Conservation (phyloP, 2,888 invertebrate genomes). For the Trichopria drosophilae region DNA sequence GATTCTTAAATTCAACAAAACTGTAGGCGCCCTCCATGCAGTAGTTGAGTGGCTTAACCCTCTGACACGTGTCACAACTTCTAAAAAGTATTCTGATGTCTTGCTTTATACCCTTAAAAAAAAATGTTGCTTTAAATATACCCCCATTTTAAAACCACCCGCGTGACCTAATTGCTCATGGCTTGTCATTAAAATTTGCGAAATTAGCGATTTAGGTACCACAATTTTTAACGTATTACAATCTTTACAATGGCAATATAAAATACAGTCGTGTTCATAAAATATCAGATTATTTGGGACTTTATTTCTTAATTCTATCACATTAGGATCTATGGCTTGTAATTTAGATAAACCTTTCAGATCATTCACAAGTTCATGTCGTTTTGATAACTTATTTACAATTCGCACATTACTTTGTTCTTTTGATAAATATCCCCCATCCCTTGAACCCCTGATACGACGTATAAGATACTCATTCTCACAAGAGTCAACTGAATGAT, state of each 20-base stretch:
- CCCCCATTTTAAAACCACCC: neutral
- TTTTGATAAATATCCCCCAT: too few species aligned
- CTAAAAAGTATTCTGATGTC: neutral
- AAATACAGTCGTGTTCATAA: neutral
- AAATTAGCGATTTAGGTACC: too few species aligned
- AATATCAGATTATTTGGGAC: neutral
- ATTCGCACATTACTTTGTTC: too few species aligned
- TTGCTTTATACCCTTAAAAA: neutral
- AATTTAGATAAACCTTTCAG: too few species aligned
- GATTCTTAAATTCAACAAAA: too few species aligned
- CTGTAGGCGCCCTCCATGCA: neutral
- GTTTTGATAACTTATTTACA: too few species aligned
- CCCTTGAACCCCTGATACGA: too few species aligned
- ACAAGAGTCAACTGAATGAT: too few species aligned
- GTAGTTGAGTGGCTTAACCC: neutral
- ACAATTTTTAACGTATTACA: neutral
- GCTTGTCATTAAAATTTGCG: neutral
- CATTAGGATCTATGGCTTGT: too few species aligned
- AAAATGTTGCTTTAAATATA: neutral
- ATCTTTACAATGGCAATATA: neutral
- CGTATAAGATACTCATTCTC: too few species aligned
- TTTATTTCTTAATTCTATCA: too few species aligned
- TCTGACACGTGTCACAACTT: conserved; percentile 5
- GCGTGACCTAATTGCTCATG: conserved; percentile 2
- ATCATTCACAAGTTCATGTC: too few species aligned